phyloP scores from a whole-genome alignment of 2,113 vertebrate species.

The Oncorhynchus kisutch region DNA sequence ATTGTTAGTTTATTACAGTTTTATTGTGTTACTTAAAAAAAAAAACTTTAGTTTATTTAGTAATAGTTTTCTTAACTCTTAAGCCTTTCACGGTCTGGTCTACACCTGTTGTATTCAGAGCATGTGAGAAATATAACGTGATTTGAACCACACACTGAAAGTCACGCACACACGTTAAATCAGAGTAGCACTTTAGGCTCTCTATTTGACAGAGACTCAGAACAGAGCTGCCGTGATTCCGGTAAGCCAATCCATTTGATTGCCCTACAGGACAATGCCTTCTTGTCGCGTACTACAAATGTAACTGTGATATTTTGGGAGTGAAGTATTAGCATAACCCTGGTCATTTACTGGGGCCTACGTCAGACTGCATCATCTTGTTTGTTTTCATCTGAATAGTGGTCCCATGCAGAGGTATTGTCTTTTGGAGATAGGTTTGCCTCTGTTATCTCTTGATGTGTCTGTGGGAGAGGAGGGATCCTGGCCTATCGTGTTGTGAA shows the following conservation, averaged over 20 bases:
- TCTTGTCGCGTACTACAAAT: conserved; percentile 11
- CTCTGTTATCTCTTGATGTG: background rate
- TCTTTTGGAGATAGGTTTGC: too few species aligned
- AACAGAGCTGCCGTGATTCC: conserved; percentile 31
- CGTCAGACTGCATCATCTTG: background rate
- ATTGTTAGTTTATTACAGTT: too few species aligned
- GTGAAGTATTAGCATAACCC: background rate
- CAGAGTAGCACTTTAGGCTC: conserved; percentile 36
- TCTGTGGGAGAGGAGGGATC: background rate
- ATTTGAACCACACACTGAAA: conserved; percentile 18
- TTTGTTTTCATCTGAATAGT: too few species aligned
- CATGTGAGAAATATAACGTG: too few species aligned
- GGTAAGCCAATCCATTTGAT: conserved; percentile 45
- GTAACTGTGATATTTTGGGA: conserved; percentile 3
- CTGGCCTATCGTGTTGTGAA: background rate
- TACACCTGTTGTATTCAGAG: too few species aligned
- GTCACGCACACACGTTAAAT: conserved; percentile 48
- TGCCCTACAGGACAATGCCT: conserved; percentile 25
- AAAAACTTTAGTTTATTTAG: too few species aligned
- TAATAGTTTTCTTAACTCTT: too few species aligned
- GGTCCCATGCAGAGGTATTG: too few species aligned
- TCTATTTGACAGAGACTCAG: conserved; percentile 46
- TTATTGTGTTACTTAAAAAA: too few species aligned
- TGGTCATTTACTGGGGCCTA: background rate
- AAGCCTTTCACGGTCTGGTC: too few species aligned